Percentiles rank a stretch among this genome's conserved stretches.
These are phyloP conservation scores for Aelia acuminata DNA, from an alignment of 2,888 invertebrate species.

Conservation along the genomic window DNA sequence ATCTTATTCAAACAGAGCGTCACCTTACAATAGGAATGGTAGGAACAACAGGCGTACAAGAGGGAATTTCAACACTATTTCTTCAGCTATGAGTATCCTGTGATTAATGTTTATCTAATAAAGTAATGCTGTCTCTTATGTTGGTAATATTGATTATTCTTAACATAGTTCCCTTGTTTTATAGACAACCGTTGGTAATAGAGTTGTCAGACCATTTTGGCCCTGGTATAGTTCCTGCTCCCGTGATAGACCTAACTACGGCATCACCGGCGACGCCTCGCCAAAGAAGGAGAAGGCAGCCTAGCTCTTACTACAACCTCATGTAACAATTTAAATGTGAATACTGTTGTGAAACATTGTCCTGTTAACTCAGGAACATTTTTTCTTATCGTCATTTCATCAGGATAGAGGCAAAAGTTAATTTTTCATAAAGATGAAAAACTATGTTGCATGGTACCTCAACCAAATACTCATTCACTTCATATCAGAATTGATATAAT, in stretches of 20 bases:
- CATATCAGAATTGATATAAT: too few species aligned
- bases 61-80: conserved; percentile 38
- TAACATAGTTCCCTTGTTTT: conserved; percentile 50
- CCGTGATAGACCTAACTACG: conserved; percentile 27
- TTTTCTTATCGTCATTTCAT: neutral
- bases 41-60: conserved; percentile 38
- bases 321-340: neutral
- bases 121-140: neutral
- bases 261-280: neutral
- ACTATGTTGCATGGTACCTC: too few species aligned
- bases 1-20: neutral
- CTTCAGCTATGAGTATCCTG: conserved; percentile 54
- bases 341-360: neutral
- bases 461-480: too few species aligned
- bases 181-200: conserved; percentile 48
- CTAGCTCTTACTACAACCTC: neutral
- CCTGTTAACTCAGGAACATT: neutral
- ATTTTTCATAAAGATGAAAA: too few species aligned
- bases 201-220: conserved; percentile 45
- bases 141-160: conserved; percentile 1
- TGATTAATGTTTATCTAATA: conserved; percentile 41
- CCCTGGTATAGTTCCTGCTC: neutral
- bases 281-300: conserved; percentile 34
- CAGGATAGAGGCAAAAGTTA: too few species aligned
- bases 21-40: neutral